Percentiles rank a stretch among this genome's conserved stretches.
These are phyloP conservation scores for Rhadinocentrus ornatus DNA, from an alignment of 2,797 vertebrate species.

Conservation along the genomic window DNA sequence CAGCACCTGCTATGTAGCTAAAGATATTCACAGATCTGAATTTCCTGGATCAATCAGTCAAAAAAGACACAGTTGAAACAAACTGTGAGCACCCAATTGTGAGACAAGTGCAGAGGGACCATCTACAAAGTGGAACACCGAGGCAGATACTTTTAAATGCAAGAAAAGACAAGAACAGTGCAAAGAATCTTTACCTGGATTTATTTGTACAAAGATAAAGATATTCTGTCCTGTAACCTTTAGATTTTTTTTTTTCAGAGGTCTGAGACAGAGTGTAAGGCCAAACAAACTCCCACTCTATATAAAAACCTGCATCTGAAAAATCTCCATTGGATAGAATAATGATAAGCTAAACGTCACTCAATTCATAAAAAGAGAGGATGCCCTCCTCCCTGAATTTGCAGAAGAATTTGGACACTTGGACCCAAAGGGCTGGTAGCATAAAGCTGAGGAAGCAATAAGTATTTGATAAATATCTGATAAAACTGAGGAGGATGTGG, in stretches of 20 bases:
- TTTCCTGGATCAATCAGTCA: background rate
- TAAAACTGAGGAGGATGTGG: too few species aligned
- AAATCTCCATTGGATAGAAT: background rate
- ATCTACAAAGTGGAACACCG: background rate
- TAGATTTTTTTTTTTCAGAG: background rate
- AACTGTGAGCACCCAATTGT: background rate
- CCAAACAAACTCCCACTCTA: background rate
- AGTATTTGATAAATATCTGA: too few species aligned
- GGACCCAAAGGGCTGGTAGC: too few species aligned
- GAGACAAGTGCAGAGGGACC: background rate
- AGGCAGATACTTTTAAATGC: background rate
- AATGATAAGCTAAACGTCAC: background rate
- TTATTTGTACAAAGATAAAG: background rate
- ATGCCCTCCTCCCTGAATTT: too few species aligned
- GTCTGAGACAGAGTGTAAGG: background rate
- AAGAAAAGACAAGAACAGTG: too few species aligned
- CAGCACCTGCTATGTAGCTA: background rate
- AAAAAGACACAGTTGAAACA: background rate
- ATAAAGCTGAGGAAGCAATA: too few species aligned
- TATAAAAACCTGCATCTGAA: background rate
- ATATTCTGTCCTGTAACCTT: background rate
- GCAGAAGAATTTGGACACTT: too few species aligned
- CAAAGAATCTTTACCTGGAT: background rate
- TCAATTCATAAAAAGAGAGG: too few species aligned
- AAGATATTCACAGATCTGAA: slow-evolving; percentile 1